These are phyloP conservation scores for Ennomos quercinarius DNA, from an alignment of 2,888 invertebrate genomes.

Conservation along the genomic window DNA sequence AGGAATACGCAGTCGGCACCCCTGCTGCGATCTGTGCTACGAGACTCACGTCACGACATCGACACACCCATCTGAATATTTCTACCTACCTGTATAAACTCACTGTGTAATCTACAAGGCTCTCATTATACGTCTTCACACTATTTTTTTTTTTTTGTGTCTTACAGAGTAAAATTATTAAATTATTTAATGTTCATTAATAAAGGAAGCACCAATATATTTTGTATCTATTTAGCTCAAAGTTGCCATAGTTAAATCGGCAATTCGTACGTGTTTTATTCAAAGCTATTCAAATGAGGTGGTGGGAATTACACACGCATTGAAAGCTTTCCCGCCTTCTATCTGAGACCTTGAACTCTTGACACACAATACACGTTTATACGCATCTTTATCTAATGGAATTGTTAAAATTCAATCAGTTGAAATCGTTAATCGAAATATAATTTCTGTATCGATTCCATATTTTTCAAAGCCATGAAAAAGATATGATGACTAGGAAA, in stretches of 20 bases:
- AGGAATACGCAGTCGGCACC: constrained; percentile 47
- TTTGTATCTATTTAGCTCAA: background rate
- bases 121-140: no score
- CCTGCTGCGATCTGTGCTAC: constrained; percentile 5
- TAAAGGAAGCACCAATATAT: no score
- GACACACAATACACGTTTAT: constrained; percentile 3
- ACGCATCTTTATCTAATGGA: constrained; percentile 3
- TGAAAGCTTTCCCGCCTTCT: constrained; percentile 45
- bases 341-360: constrained; percentile 18
- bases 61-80: no score
- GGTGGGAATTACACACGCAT: constrained; percentile 40
- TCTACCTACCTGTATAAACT: no score
- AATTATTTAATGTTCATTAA: no score
- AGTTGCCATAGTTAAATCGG: constrained; percentile 2
- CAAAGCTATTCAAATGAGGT: constrained; percentile 27
- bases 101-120: no score
- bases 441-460: background rate
- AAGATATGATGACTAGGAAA: constrained; percentile 15
- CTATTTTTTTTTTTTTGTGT: no score
- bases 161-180: no score
- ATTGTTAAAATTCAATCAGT: constrained; percentile 6
- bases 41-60: background rate
- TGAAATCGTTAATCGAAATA: constrained; percentile 7
- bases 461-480: constrained; percentile 13
- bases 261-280: constrained; percentile 22